Percentiles rank a stretch among this genome's conserved stretches.
These are phyloP conservation scores for Nineta flava DNA, from an alignment of 2,888 invertebrate genomes.

Conservation along the genomic window DNA sequence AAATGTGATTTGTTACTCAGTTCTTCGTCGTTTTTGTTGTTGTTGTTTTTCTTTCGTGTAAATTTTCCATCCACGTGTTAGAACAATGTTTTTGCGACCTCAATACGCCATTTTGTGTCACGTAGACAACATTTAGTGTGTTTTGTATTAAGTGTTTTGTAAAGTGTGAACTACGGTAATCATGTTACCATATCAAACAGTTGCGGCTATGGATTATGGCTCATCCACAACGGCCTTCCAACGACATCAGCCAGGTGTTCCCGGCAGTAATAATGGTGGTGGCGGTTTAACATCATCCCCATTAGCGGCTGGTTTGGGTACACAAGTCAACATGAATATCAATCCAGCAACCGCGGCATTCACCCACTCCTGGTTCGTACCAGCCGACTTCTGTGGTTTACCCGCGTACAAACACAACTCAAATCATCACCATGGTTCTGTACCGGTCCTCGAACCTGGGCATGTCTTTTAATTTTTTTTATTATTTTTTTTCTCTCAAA, in stretches of 20 bases:
- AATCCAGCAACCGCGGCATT: conserved; percentile 47
- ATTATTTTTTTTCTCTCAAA: conserved; percentile 17
- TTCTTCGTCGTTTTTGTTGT: too few species aligned
- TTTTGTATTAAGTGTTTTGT: too few species aligned
- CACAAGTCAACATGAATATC: conserved; percentile 36
- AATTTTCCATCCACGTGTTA: too few species aligned
- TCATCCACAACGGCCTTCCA: conserved; percentile 28
- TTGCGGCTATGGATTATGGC: conserved; percentile 78
- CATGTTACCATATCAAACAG: conserved; percentile 72
- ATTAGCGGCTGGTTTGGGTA: conserved; percentile 19
- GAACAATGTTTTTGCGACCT: too few species aligned
- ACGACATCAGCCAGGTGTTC: conserved; percentile 13
- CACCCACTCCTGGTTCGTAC: conserved; percentile 91
- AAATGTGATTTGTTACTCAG: too few species aligned
- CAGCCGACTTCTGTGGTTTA: conserved; percentile 68
- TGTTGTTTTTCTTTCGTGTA: too few species aligned
- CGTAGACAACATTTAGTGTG: too few species aligned
- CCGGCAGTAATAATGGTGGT: conserved; percentile 16
- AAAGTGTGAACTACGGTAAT: not conserved
- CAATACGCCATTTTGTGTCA: too few species aligned
- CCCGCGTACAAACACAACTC: conserved; percentile 58
- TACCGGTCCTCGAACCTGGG: conserved; percentile 80
- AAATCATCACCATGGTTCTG: conserved; percentile 33
- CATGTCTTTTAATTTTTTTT: conserved; percentile 49
- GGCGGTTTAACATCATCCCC: conserved; percentile 10